phyloP scores from a whole-genome alignment of 2,113 vertebrate genomes.

The Mionectes macconnelli region DNA sequence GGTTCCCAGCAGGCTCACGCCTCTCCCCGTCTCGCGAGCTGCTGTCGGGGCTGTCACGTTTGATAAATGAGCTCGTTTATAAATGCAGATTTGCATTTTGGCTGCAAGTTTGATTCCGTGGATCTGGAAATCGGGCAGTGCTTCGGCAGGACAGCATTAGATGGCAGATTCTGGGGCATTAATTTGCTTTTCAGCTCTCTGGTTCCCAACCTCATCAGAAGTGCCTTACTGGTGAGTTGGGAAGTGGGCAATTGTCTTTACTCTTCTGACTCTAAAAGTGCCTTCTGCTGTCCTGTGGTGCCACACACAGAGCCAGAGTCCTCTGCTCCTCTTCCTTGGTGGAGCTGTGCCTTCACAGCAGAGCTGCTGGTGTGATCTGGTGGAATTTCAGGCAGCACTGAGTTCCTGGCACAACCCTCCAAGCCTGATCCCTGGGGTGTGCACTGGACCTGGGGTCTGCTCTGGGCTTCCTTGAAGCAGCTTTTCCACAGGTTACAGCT shows the following conservation, averaged over 20 bases:
- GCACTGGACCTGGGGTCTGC: not conserved
- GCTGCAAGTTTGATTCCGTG: not conserved
- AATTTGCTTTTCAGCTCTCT: not conserved
- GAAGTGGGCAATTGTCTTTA: not conserved
- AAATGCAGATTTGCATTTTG: not conserved
- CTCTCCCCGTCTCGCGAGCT: not conserved
- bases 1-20: not conserved
- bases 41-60: not conserved
- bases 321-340: not conserved
- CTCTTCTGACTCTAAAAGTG: not conserved
- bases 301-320: accelerated
- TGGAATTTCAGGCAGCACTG: not conserved
- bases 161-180: not conserved
- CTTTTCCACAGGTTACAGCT: not conserved
- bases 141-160: not conserved
- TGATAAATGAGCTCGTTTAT: conserved; percentile 6
- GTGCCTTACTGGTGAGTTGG: not conserved
- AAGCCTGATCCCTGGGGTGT: not conserved
- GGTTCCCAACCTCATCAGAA: not conserved
- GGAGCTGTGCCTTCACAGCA: not conserved
- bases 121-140: not conserved
- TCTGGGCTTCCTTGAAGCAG: not conserved
- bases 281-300: not conserved
- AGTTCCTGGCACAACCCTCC: not conserved
- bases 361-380: not conserved